phyloP scores from a whole-genome alignment of 2,113 vertebrate genomes.

The Strigops habroptila region DNA sequence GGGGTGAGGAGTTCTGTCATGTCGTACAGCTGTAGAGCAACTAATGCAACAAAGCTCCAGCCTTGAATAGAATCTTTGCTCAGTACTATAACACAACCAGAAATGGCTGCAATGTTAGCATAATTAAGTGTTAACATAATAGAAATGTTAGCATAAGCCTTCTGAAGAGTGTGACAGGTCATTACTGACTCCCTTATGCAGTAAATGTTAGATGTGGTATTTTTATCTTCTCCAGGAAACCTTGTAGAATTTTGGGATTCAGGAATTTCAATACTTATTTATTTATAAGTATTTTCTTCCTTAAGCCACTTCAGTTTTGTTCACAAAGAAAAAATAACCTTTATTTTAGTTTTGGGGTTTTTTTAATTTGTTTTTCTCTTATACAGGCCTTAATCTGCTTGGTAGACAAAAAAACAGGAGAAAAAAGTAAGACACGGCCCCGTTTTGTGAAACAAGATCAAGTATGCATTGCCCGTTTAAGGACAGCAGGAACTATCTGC shows the following conservation, averaged over 20 bases:
- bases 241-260: not conserved
- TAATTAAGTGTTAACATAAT: too few species aligned
- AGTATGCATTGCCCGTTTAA: constrained; percentile 95
- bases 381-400: constrained; percentile 96
- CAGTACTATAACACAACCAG: not conserved
- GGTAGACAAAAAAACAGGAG: constrained; percentile 98
- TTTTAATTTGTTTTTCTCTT: not conserved
- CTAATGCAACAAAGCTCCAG: not conserved
- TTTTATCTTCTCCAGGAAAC: not conserved
- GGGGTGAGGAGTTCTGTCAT: not conserved
- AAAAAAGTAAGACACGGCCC: constrained; percentile 96
- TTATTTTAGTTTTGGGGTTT: not conserved
- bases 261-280: not conserved
- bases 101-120: not conserved
- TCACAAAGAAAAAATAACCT: not conserved
- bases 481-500: constrained; percentile 95
- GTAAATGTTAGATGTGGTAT: not conserved
- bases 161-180: not conserved
- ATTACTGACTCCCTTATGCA: not conserved
- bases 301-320: not conserved
- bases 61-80: not conserved
- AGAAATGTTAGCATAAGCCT: not conserved
- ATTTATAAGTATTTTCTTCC: not conserved
- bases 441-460: constrained; percentile 99
- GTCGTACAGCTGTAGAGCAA: not conserved